Evolutionary conservation across 2,888 invertebrate species (phyloP).

Genomic region (Chalcosyrphus nemorum): DNA sequence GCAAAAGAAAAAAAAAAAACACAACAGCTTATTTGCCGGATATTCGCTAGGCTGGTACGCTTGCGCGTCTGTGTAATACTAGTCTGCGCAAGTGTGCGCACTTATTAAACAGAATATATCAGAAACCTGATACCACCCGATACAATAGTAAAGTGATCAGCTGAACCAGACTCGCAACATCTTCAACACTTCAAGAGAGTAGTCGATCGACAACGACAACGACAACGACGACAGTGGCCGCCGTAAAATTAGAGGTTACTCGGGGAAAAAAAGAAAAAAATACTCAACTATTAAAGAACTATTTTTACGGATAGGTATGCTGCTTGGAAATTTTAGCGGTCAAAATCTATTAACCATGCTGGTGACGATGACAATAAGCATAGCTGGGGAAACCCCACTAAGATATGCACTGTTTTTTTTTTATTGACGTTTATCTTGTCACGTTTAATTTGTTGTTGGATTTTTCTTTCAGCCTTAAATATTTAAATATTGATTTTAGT

Average conservation of each 20-base stretch:
- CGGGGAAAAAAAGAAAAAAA: slow-evolving; percentile 9
- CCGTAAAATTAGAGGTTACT: slow-evolving; percentile 32
- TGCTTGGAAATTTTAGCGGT: slow-evolving; percentile 51
- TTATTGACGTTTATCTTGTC: slow-evolving; percentile 17
- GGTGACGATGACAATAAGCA: slow-evolving; percentile 38
- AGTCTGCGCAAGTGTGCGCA: slow-evolving; percentile 37
- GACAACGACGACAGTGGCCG: slow-evolving; percentile 10
- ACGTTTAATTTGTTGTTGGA: slow-evolving; percentile 15
- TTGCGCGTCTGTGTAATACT: slow-evolving; percentile 36
- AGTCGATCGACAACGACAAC: slow-evolving; percentile 4
- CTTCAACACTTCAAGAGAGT: slow-evolving; percentile 35
- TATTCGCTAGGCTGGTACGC: slow-evolving; percentile 50
- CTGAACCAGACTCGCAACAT: slow-evolving; percentile 55
- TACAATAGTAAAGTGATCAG: slow-evolving; percentile 41
- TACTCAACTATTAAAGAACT: not conserved
- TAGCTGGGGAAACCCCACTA: slow-evolving; percentile 68
- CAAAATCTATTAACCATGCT: slow-evolving; percentile 42
- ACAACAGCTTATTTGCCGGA: slow-evolving; percentile 65
- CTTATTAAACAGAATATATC: slow-evolving; percentile 41
- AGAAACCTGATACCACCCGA: slow-evolving; percentile 52
- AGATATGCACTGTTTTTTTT: slow-evolving; percentile 34
- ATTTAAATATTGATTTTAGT: not conserved
- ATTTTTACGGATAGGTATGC: slow-evolving; percentile 16
- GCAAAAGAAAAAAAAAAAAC: too few species aligned
- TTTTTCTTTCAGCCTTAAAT: not conserved